Evolutionary conservation across 53 echinoderm and acorn worm species (phyloP), one percentile per base, ranked within the genome.

Genomic region (Temnopleurus reevesii): DNA sequence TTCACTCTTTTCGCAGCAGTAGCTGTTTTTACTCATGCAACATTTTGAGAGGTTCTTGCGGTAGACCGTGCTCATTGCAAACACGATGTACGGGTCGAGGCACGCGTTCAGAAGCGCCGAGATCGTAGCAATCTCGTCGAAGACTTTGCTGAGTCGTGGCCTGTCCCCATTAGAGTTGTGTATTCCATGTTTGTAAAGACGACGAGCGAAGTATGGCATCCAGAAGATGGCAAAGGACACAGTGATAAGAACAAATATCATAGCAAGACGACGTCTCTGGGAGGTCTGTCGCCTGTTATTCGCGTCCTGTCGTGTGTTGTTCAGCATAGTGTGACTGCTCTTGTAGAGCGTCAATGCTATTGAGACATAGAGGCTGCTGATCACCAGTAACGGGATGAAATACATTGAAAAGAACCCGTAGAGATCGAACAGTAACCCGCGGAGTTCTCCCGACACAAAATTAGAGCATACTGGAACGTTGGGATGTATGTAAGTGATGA

Each of bases 191-290:
- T 86, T 89, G 59, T 53, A 90, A 54, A 91, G 89, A 45, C 86
- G 56, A 55, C 49, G 90, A 9, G 54, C 55, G 64, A 65, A 90
- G 55, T 94, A 90, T 4, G 94, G 94, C 92, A 94, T 79, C 94
- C 94, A 94, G 58, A 94, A 92, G n/a, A 94, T 80, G 45, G 90
- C 94, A 83, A 94, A 94, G 71, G 82, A 94, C 24, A 94, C 92
- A 8, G 94, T 92, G 45, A 94, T 94, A 4, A 92, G 89, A 8
- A 94, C 90, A 49, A 94, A 90, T 66, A 94, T 94, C 47, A 92
- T 90, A 25, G 94, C 94, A 12, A 92, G 94, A 33, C 92, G 92
- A 26, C 90, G 81, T 4, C 94, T 88, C 77, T 94, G 94, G 24
- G 90, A 90, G 19, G 89, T 90, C 43, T 89, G 90, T 12, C 92